These are phyloP conservation scores for Lasioglossum lativentre DNA, from an alignment of 2,888 invertebrate genomes.

Conservation along the genomic window DNA sequence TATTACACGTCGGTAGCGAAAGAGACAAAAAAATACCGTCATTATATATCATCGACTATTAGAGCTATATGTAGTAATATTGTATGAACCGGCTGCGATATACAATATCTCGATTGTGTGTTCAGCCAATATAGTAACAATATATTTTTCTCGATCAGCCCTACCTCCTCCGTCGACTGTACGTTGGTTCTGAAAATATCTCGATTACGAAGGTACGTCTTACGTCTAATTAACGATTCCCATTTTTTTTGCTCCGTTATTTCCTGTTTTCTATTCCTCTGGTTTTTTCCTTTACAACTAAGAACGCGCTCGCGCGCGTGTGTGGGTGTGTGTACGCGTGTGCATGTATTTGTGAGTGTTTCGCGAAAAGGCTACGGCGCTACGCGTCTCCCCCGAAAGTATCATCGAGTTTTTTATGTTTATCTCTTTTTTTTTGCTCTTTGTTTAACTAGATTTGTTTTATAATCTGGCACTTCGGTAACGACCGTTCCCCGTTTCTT, in stretches of 20 bases:
- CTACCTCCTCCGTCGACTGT: neutral
- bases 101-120: neutral
- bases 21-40: slow-evolving; percentile 57
- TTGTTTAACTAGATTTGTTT: slow-evolving; percentile 54
- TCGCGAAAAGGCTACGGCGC: slow-evolving; percentile 35
- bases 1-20: slow-evolving; percentile 37
- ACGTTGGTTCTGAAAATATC: slow-evolving; percentile 48
- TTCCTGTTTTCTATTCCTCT: neutral
- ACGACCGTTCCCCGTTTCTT: slow-evolving; percentile 39
- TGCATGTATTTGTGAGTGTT: neutral
- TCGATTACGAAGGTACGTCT: slow-evolving; percentile 50
- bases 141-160: slow-evolving; percentile 32
- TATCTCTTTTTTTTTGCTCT: slow-evolving; percentile 4
- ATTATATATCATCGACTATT: slow-evolving; percentile 45
- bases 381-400: slow-evolving; percentile 43
- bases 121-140: slow-evolving; percentile 47
- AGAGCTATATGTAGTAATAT: slow-evolving; percentile 20
- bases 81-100: slow-evolving; percentile 39
- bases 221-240: slow-evolving; percentile 36
- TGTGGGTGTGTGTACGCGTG: rapidly evolving
- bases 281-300: slow-evolving; percentile 18
- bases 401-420: neutral
- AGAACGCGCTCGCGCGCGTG: neutral
- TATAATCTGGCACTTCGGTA: slow-evolving; percentile 60
- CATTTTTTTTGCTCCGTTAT: slow-evolving; percentile 7